Conservation (phyloP, 2,113 vertebrate genomes). For the Leptodactylus fuscus region DNA sequence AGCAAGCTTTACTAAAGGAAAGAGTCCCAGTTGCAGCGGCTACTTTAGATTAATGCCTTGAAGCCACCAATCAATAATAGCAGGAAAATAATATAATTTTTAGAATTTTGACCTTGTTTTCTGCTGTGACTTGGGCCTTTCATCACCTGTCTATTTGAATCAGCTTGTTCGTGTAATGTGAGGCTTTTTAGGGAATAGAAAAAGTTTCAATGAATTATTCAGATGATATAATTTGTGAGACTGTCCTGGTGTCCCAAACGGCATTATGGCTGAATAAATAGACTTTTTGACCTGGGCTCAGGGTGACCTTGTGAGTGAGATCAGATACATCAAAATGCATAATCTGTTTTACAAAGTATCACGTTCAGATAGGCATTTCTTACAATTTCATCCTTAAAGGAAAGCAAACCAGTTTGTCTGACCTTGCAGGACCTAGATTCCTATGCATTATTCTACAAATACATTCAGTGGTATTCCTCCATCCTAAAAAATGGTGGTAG, state of each 20-base stretch:
- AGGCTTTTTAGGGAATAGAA: constrained; percentile 59
- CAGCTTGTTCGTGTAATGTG: constrained; percentile 54
- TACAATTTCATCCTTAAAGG: constrained; percentile 7
- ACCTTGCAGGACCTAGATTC: constrained; percentile 53
- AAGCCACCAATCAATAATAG: constrained; percentile 55
- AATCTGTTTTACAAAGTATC: constrained; percentile 30
- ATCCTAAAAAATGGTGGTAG: constrained; percentile 30
- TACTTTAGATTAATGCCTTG: constrained; percentile 43
- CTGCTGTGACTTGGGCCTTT: constrained; percentile 52
- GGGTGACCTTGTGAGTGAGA: constrained; percentile 54
- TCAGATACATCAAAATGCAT: constrained; percentile 38
- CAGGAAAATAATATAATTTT: constrained; percentile 52
- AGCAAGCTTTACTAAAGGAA: constrained; percentile 1
- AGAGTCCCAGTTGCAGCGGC: constrained; percentile 4
- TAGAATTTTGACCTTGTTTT: constrained; percentile 58
- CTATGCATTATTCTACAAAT: constrained; percentile 31
- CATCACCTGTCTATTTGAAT: constrained; percentile 59
- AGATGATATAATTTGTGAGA: constrained; percentile 56
- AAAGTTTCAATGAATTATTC: constrained; percentile 58
- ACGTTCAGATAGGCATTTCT: constrained; percentile 29
- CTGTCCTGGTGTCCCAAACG: constrained; percentile 53
- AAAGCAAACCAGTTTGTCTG: background rate
- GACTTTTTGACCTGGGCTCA: constrained; percentile 44
- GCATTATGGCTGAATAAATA: constrained; percentile 55
- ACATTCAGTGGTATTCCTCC: constrained; percentile 42